Evolutionary conservation across 2,113 vertebrate species (phyloP), one percentile per base, ranked within the genome.

Genomic region (Astatotilapia flaviijosephi): DNA sequence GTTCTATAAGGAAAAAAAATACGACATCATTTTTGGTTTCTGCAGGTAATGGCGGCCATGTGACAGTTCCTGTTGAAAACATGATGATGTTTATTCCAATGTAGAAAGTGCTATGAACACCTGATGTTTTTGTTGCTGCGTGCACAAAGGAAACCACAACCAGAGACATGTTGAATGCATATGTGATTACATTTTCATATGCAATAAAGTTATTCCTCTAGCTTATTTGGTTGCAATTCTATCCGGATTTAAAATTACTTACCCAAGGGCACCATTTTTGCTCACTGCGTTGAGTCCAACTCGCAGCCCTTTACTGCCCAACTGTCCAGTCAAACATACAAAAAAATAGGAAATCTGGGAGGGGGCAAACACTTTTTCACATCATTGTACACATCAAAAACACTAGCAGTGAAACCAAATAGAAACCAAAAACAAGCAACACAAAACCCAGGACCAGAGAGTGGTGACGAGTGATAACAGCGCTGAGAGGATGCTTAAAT

Each of bases 231-330:
- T 62, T 62, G 9, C 58, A 62, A 2, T 62, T 62, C 58, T 62
- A 62, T 19, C 15, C 1, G 0, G 28, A 60, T 33, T 62, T 62
- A 19, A 33, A 60, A 60, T 17, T 0, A 60, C 9, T 60, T 60
- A 60, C 28, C 9, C 15, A 60, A 60, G 56, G 56, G 2, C 56
- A 6, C 56, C 56, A 33, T 33, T 33, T 60, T 60, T 60, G 28
- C 56, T 60, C 28, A 60, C 1, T 60, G 8, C 2, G 2, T 60
- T 60, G 56, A 60, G 56, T 60, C 56, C 28, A 58, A 58, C 26
- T 5, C 0, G 1, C 26, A 33, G 28, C 56, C 56, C 28, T 19
- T 60, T 60, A 0, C 56, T 19, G 56, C 15, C 56, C 56, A 60
- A 19, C 56, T 60, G 33, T 4, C 15, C 56, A 33, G 56, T 33